These are phyloP conservation scores for Anoplopoma fimbria DNA, from an alignment of 2,113 vertebrate species.

Conservation along the genomic window DNA sequence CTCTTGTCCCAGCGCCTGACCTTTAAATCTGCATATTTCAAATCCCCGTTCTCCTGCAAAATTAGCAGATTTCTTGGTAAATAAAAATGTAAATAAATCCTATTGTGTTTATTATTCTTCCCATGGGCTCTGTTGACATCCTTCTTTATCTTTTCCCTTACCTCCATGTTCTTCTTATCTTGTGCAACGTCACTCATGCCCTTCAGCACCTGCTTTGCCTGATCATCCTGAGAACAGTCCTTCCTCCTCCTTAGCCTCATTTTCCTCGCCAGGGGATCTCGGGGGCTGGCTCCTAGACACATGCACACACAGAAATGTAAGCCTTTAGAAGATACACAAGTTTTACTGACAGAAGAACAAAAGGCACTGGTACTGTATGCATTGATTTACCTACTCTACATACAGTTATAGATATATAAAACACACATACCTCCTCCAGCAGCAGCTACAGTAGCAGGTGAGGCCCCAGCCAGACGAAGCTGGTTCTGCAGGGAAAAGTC, in stretches of 20 bases:
- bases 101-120: neutral
- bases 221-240: constrained; percentile 93
- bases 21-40: constrained; percentile 87
- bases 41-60: constrained; percentile 88
- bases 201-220: constrained; percentile 98
- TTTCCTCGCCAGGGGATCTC: constrained; percentile 93
- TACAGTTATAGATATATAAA: neutral
- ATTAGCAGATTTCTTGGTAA: neutral
- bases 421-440: constrained; percentile 85
- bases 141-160: constrained; percentile 52
- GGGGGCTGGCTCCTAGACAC: constrained; percentile 79
- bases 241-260: constrained; percentile 94
- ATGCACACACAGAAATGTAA: neutral
- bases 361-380: neutral
- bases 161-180: constrained; percentile 95
- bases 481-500: constrained; percentile 99
- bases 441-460: constrained; percentile 92
- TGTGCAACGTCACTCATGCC: constrained; percentile 97
- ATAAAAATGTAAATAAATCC: neutral
- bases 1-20: constrained; percentile 93
- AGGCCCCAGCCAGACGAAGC: constrained; percentile 93
- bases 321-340: neutral
- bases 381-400: neutral
- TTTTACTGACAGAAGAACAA: neutral
- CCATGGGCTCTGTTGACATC: neutral